Base-by-base conservation (phyloP, 2,797 vertebrate genomes). In the Botia almorhae region DNA sequence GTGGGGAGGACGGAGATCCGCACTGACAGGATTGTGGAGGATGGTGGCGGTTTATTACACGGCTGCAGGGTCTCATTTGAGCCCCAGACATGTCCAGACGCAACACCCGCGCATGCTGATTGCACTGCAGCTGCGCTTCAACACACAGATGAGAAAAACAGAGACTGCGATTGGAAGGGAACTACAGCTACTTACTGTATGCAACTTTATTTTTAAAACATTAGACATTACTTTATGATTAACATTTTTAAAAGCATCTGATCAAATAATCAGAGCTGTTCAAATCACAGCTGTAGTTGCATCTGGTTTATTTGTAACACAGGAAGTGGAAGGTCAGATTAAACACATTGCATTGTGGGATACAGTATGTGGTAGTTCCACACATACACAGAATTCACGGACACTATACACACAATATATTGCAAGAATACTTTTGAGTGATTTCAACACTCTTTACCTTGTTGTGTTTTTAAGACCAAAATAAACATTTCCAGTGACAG, bases 1-100 rank as follows among this genome's bases (percentile, higher is more conserved):
- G 86, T 85, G 75, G 73, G 10, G 81, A 84, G 90, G 88, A 87
- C 83, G 70, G 67, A 85, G 84, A 88, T 78, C 23, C 14, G 55
- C 21, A 60, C 11, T 29, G 64, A 48, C 50, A 60, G 55, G 58
- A 64, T 7, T 7, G 64, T 29, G 75, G 10, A 68, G 43, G 69
- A 51, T 19, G 82, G 82, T 87, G 89, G 82, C 88, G 85, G 88
- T 87, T 90, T 91, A 90, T 92, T 92, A 91, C 88, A 85, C 69
- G 82, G 87, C 90, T 89, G 85, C 80, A 0, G 91, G 90, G 84
- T 88, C 86, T 91, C 90, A 91, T 92, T 92, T 90, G 92, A 90
- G 91, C 88, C 83, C 84, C 87, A 88, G 86, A 85, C 90, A 86
- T 91, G 91, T 93, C 93, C 93, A 92, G 88, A 88, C 89, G 83